These are phyloP conservation scores for Drosophila nikananu DNA, from an alignment of 1,140 invertebrate species.

Conservation along the genomic window DNA sequence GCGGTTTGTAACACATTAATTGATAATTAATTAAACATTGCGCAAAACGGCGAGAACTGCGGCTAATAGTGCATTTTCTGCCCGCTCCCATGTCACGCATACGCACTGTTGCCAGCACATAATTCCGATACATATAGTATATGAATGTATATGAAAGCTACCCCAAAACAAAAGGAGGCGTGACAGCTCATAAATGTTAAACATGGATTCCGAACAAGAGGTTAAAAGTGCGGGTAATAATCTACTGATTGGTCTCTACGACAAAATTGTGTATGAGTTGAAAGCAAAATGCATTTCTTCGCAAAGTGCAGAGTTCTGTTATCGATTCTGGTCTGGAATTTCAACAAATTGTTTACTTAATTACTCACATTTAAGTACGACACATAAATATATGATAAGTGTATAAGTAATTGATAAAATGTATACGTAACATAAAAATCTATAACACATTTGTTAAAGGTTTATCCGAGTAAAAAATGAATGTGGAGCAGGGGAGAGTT, in stretches of 20 bases:
- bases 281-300: slow-evolving; percentile 5
- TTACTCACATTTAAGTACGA: neutral
- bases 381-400: no score
- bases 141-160: neutral
- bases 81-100: slow-evolving; percentile 27
- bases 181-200: slow-evolving; percentile 57
- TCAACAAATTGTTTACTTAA: neutral
- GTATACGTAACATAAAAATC: no score
- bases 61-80: slow-evolving; percentile 64
- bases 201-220: slow-evolving; percentile 26
- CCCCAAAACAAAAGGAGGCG: slow-evolving; percentile 19
- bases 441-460: no score
- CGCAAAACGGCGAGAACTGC: slow-evolving; percentile 65
- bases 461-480: neutral
- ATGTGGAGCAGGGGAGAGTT: no score
- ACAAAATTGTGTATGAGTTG: neutral
- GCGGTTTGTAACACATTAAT: slow-evolving; percentile 82
- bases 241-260: neutral
- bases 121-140: neutral
- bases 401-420: no score
- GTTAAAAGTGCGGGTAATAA: slow-evolving; percentile 14
- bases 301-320: slow-evolving; percentile 25
- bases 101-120: slow-evolving; percentile 30
- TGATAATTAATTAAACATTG: slow-evolving; percentile 83
- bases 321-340: slow-evolving; percentile 1